Evolutionary conservation across 1,140 invertebrate genomes (phyloP).

Genomic region (Diachasmimorpha longicaudata): DNA sequence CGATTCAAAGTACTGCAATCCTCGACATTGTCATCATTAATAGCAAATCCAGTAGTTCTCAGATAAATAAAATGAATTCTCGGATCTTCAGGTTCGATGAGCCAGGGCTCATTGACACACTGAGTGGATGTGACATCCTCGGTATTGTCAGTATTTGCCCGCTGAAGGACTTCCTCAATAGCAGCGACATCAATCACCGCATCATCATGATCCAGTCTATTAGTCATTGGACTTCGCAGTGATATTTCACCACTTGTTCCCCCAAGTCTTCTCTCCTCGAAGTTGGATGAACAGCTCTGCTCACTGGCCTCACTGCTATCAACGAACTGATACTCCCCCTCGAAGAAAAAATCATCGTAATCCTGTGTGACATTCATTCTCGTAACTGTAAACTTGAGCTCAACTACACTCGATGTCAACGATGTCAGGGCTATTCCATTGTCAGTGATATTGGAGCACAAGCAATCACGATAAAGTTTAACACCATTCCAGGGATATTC

Average conservation of each 20-base stretch:
- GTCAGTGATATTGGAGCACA: slow-evolving; percentile 73
- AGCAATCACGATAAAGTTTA: slow-evolving; percentile 73
- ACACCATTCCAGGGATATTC: slow-evolving; percentile 79
- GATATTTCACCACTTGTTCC: slow-evolving; percentile 76
- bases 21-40: slow-evolving; percentile 61
- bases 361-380: slow-evolving; percentile 85
- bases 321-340: slow-evolving; percentile 78
- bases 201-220: not conserved
- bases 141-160: slow-evolving; percentile 33
- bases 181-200: slow-evolving; percentile 41
- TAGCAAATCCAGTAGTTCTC: slow-evolving; percentile 71
- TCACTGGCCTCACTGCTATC: slow-evolving; percentile 39
- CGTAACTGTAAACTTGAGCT: slow-evolving; percentile 75
- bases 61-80: slow-evolving; percentile 75
- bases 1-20: slow-evolving; percentile 74
- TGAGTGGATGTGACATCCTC: slow-evolving; percentile 58
- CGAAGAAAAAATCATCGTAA: slow-evolving; percentile 80
- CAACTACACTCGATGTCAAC: slow-evolving; percentile 71
- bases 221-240: slow-evolving; percentile 58
- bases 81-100: slow-evolving; percentile 76
- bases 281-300: slow-evolving; percentile 66
- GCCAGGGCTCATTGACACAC: slow-evolving; percentile 78
- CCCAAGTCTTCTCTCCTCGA: slow-evolving; percentile 69
- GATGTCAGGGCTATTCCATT: slow-evolving; percentile 66
- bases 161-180: slow-evolving; percentile 51